These are phyloP conservation scores for Halichondria panicea DNA, from an alignment of 37 sponge, comb jelly and placozoan genomes.

Conservation along the genomic window DNA sequence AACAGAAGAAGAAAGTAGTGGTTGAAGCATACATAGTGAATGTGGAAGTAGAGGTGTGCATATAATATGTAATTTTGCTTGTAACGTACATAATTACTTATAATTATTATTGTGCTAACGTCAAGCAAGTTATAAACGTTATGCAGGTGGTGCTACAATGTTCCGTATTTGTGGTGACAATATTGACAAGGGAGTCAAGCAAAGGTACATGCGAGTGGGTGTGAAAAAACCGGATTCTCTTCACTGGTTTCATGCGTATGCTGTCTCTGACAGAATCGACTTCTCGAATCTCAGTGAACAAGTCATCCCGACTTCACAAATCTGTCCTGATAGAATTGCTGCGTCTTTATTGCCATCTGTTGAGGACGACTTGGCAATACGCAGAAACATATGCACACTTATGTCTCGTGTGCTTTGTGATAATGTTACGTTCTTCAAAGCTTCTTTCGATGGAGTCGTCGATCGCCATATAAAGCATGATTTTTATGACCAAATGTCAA, in stretches of 20 bases:
- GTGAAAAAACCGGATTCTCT: background rate
- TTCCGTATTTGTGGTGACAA: constrained; percentile 27
- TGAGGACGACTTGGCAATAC: constrained; percentile 23
- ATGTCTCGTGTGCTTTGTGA: constrained; percentile 22
- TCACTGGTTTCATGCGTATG: constrained; percentile 29
- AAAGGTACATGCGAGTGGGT: constrained; percentile 10
- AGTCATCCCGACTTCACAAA: background rate
- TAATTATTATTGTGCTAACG: no score
- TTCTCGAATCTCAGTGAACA: constrained; percentile 5
- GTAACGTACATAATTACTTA: no score
- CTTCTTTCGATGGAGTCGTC: constrained; percentile 24
- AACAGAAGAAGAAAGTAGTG: no score
- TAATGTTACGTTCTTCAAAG: constrained; percentile 22
- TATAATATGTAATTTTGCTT: no score
- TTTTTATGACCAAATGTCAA: constrained; percentile 22
- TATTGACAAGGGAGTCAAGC: constrained; percentile 11
- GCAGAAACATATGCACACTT: constrained; percentile 14
- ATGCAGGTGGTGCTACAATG: no score
- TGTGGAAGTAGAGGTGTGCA: no score
- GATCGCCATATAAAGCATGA: constrained; percentile 36
- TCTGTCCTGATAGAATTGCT: constrained; percentile 1
- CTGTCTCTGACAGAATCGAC: constrained; percentile 34
- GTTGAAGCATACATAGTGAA: background rate
- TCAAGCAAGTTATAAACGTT: no score
- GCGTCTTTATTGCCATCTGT: constrained; percentile 21